These are phyloP conservation scores for Thereva unica DNA, from an alignment of 2,888 invertebrate species.

Conservation along the genomic window DNA sequence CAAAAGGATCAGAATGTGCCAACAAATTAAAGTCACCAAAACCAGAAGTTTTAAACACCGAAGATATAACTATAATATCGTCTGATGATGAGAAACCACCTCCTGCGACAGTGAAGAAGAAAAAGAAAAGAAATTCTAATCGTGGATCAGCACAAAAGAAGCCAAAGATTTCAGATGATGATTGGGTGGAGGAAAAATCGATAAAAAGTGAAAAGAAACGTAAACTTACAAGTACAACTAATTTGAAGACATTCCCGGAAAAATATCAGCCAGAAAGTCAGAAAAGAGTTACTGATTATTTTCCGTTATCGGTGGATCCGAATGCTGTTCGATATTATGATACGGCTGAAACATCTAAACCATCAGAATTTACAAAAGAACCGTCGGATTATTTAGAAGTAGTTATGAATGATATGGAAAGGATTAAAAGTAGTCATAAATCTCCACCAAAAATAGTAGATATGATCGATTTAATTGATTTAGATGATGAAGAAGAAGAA, in stretches of 20 bases:
- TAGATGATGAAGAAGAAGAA: background rate
- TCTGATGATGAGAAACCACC: too few species aligned
- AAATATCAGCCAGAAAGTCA: conserved; percentile 38
- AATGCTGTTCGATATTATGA: conserved; percentile 33
- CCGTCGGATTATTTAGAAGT: background rate
- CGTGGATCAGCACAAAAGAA: too few species aligned
- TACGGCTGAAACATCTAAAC: conserved; percentile 37
- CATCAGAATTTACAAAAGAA: background rate
- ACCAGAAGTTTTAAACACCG: too few species aligned
- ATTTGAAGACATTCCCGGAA: conserved; percentile 36
- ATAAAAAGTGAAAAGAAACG: conserved; percentile 43
- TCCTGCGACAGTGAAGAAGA: too few species aligned
- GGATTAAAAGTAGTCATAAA: background rate
- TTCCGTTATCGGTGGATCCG: conserved; percentile 11
- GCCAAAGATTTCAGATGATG: too few species aligned
- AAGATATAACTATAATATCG: too few species aligned
- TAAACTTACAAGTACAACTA: conserved; percentile 39
- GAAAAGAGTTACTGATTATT: conserved; percentile 35
- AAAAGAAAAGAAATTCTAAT: too few species aligned
- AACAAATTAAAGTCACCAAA: too few species aligned
- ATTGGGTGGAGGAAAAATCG: too few species aligned
- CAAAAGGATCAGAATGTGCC: too few species aligned
- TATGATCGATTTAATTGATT: background rate
- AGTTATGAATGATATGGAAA: background rate
- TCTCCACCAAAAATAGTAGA: background rate